Percentiles rank a stretch among this genome's conserved stretches.
Evolutionary conservation across 2,888 invertebrate species (phyloP).

Genomic region (Noctuana brunneofusca): DNA sequence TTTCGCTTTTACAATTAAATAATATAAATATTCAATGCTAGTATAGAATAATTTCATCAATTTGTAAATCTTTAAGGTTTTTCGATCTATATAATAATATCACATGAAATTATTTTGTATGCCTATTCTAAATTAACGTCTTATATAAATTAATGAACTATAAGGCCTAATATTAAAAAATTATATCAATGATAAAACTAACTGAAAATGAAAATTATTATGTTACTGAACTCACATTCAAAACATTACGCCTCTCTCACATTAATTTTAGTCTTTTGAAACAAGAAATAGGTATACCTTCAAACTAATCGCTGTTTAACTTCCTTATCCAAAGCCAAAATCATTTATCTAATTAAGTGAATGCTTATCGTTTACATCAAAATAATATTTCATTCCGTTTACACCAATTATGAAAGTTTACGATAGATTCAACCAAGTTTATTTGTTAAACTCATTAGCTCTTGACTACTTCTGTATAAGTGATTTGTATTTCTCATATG

Average conservation of each 20-base stretch:
- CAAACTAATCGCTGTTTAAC: slow-evolving; percentile 1
- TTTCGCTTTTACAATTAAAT: too few species aligned
- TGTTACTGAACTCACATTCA: too few species aligned
- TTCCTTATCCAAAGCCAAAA: slow-evolving; percentile 15
- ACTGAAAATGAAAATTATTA: too few species aligned
- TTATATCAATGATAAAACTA: too few species aligned
- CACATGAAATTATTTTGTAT: too few species aligned
- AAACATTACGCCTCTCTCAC: not conserved
- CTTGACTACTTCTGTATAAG: not conserved
- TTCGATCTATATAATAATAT: too few species aligned
- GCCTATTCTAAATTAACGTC: too few species aligned
- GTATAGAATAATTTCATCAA: too few species aligned
- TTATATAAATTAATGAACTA: too few species aligned
- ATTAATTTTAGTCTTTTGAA: not conserved
- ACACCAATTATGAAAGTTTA: slow-evolving; percentile 19
- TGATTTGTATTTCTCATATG: not conserved
- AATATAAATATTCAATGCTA: too few species aligned
- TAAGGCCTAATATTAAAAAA: too few species aligned
- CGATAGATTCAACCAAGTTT: slow-evolving; percentile 14
- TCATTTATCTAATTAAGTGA: slow-evolving; percentile 19
- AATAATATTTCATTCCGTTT: slow-evolving; percentile 16
- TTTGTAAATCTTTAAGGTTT: too few species aligned
- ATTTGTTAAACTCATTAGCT: slow-evolving; percentile 11
- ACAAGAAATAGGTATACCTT: not conserved
- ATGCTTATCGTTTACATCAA: slow-evolving; percentile 19